phyloP scores from a whole-genome alignment of 2,797 vertebrate species.

The Lindbergichthys nudifrons region DNA sequence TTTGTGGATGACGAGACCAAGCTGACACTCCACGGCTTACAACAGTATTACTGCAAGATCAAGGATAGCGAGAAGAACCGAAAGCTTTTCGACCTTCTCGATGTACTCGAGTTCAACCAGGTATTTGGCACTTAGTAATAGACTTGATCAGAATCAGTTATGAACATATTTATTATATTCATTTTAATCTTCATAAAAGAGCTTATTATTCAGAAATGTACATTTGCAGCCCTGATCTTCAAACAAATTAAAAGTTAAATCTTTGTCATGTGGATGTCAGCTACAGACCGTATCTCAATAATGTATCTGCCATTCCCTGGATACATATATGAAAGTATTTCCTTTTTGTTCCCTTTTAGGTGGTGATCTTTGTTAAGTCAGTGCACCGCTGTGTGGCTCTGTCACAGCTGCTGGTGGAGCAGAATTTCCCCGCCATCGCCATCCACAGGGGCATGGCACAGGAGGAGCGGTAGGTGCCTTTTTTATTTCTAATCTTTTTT shows the following conservation, averaged over 20 bases:
- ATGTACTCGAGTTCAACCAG: slow-evolving; percentile 94
- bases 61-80: slow-evolving; percentile 95
- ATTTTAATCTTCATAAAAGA: background rate
- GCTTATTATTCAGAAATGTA: background rate
- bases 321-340: background rate
- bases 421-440: slow-evolving; percentile 92
- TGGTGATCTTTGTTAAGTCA: slow-evolving; percentile 92
- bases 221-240: background rate
- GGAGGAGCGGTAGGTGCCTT: slow-evolving; percentile 85
- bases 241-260: background rate
- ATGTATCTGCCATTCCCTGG: background rate
- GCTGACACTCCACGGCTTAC: slow-evolving; percentile 91
- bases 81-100: slow-evolving; percentile 92
- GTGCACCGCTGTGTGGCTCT: slow-evolving; percentile 90
- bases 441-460: slow-evolving; percentile 91
- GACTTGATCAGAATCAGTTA: background rate
- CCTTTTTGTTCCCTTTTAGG: slow-evolving; percentile 60
- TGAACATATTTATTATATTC: background rate
- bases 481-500: background rate
- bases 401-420: slow-evolving; percentile 90
- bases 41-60: slow-evolving; percentile 94
- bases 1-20: slow-evolving; percentile 95
- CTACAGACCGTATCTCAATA: background rate
- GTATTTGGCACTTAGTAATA: slow-evolving; percentile 59
- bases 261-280: background rate